These are phyloP conservation scores for Lacerta viridis DNA, from an alignment of 2,797 vertebrate species.

Conservation along the genomic window DNA sequence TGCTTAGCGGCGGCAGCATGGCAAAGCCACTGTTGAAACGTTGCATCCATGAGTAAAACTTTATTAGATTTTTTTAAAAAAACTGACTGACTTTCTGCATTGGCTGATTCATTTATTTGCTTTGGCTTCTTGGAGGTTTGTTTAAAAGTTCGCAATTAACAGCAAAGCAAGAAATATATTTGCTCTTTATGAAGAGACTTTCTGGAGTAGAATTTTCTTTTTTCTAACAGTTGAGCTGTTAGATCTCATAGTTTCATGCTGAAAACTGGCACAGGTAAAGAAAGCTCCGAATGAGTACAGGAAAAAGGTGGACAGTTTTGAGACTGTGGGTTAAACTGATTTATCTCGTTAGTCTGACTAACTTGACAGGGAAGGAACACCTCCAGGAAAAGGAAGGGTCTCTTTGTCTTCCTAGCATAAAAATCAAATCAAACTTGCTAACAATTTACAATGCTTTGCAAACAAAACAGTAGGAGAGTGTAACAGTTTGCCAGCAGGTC, in stretches of 20 bases:
- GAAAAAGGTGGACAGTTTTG: background rate
- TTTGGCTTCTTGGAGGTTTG: background rate
- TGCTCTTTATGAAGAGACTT: background rate
- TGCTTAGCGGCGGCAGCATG: background rate
- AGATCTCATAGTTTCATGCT: background rate
- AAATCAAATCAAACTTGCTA: conserved; percentile 45
- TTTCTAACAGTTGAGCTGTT: background rate
- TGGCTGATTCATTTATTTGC: background rate
- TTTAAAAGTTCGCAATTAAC: background rate
- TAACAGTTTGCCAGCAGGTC: conserved; percentile 51
- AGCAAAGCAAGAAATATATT: background rate
- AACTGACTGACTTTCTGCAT: background rate
- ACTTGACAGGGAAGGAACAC: conserved; percentile 50
- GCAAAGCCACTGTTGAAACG: background rate
- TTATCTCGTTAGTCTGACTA: background rate
- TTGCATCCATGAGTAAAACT: background rate
- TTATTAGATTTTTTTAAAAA: background rate
- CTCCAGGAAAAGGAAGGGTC: conserved; percentile 49
- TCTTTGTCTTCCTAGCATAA: conserved; percentile 42
- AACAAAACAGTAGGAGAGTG: conserved; percentile 55
- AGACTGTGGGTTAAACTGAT: background rate
- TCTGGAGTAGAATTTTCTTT: background rate
- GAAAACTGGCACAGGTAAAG: background rate
- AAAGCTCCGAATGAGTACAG: background rate
- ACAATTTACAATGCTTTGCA: conserved; percentile 59